Evolutionary conservation across 92 coral and sea anemone species (phyloP).

Genomic region (Phenganax subtilis): DNA sequence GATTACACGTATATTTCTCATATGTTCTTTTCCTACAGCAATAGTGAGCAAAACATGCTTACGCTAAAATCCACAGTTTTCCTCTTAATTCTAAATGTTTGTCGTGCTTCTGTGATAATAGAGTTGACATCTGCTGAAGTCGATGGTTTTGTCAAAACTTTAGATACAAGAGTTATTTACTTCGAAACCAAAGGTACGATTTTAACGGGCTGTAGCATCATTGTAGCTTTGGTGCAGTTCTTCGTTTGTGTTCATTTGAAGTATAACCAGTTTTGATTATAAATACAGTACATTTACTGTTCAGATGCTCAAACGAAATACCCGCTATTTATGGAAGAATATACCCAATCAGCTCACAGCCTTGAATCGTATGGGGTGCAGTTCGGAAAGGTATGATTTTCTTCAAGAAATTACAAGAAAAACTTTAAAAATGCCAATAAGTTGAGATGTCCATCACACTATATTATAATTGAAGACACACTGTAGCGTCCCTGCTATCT

Average conservation of each 20-base stretch:
- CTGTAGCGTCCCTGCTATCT: too few species aligned
- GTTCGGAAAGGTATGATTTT: slow-evolving; percentile 49
- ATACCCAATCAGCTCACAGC: slow-evolving; percentile 41
- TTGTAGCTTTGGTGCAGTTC: not conserved
- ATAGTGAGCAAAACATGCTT: not conserved
- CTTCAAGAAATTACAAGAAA: not conserved
- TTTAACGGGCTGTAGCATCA: not conserved
- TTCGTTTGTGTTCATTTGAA: not conserved
- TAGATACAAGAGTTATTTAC: slow-evolving; percentile 32
- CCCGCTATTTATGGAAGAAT: slow-evolving; percentile 50
- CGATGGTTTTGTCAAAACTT: slow-evolving; percentile 27
- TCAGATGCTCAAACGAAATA: slow-evolving; percentile 16
- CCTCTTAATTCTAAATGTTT: not conserved
- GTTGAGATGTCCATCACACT: too few species aligned
- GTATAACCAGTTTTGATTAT: not conserved
- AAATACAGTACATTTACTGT: not conserved
- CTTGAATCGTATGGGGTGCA: slow-evolving; percentile 57
- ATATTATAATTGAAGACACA: too few species aligned
- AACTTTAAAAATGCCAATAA: too few species aligned
- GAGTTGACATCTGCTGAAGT: slow-evolving; percentile 27
- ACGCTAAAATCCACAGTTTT: not conserved
- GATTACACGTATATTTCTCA: not conserved
- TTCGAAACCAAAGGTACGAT: slow-evolving; percentile 35
- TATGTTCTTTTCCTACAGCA: not conserved
- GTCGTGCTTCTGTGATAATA: slow-evolving; percentile 3